Evolutionary conservation across 2,888 invertebrate genomes (phyloP).

Genomic region (Elegia similella): DNA sequence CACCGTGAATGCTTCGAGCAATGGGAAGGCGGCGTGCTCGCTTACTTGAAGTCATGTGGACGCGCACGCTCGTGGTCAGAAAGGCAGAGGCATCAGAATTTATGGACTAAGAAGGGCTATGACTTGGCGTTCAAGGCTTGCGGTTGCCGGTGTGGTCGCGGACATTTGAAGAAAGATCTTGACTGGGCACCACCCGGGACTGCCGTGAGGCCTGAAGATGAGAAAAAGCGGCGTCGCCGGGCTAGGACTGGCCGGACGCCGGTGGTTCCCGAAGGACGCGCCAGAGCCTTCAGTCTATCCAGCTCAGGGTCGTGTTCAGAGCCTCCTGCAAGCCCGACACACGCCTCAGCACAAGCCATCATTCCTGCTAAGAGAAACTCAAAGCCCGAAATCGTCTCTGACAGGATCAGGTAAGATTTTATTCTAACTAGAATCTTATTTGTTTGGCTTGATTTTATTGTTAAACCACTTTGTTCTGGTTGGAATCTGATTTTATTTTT

Average conservation of each 20-base stretch:
- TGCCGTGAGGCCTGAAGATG: conserved; percentile 74
- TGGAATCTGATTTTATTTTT: not conserved
- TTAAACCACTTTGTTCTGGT: not conserved
- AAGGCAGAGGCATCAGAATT: conserved; percentile 94
- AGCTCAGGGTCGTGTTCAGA: conserved; percentile 91
- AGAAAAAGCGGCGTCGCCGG: conserved; percentile 71
- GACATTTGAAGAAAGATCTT: conserved; percentile 96
- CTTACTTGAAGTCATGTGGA: conserved; percentile 94
- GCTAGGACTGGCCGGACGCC: conserved; percentile 62
- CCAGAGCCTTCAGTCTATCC: conserved; percentile 88
- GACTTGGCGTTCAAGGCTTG: conserved; percentile 97
- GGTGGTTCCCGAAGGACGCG: conserved; percentile 75
- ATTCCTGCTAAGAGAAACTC: conserved; percentile 86
- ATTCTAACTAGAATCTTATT: conserved; percentile 22
- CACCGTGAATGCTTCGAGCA: conserved; percentile 97
- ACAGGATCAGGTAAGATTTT: conserved; percentile 87
- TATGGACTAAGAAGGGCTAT: conserved; percentile 99
- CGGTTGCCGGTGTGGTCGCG: conserved; percentile 95
- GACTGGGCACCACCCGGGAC: conserved; percentile 92
- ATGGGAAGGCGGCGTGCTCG: conserved; percentile 95
- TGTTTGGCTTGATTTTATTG: conserved; percentile 6
- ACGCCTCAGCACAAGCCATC: conserved; percentile 76
- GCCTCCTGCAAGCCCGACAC: conserved; percentile 87
- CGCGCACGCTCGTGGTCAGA: conserved; percentile 97
- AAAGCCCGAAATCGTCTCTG: conserved; percentile 89